These are phyloP conservation scores for Drosophila yooni DNA, from an alignment of 2,888 invertebrate genomes.

Conservation along the genomic window DNA sequence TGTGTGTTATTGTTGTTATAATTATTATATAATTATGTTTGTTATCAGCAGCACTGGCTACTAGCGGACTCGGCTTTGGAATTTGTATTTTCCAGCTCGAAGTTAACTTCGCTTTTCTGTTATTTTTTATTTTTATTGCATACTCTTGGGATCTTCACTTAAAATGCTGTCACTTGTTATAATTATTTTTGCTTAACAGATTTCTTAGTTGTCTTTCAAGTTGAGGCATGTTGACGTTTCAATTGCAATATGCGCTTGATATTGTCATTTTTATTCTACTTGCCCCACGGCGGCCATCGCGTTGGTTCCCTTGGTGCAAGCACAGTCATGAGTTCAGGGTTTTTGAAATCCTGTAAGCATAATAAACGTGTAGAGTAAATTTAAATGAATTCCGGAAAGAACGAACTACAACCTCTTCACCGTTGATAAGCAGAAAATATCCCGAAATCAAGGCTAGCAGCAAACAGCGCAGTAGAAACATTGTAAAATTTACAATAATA, in stretches of 20 bases:
- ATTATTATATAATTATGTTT: not conserved
- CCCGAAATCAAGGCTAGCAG: constrained; percentile 7
- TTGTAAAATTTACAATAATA: constrained; percentile 1
- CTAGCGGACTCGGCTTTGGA: not conserved
- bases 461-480: constrained; percentile 21
- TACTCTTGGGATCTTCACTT: constrained; percentile 43
- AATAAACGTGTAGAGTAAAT: not conserved
- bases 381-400: not conserved
- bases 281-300: too few species aligned
- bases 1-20: constrained; percentile 1
- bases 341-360: not conserved
- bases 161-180: not conserved
- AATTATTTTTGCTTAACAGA: not conserved
- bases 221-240: not conserved
- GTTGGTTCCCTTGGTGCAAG: too few species aligned
- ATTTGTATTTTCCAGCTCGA: not conserved
- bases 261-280: not conserved
- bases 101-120: not conserved
- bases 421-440: not conserved
- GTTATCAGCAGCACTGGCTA: not conserved
- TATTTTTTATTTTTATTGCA: constrained; percentile 25
- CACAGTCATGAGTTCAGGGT: too few species aligned
- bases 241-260: not conserved
- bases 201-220: not conserved
- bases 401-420: not conserved